Evolutionary conservation across 2,797 vertebrate genomes (phyloP).

Genomic region (Ceryle rudis): DNA sequence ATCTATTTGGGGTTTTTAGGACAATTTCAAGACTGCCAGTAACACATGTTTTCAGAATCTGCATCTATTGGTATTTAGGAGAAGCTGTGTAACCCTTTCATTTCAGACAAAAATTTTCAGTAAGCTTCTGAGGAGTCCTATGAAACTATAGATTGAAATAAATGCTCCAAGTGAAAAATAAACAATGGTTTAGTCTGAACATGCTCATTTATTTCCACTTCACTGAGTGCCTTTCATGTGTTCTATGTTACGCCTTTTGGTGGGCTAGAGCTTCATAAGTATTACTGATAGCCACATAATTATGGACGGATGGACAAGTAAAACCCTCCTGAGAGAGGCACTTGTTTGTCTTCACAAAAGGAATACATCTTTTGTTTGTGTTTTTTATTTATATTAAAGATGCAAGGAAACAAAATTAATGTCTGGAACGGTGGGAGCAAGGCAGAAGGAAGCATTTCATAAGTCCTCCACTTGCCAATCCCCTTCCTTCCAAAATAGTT

Average conservation of each 20-base stretch:
- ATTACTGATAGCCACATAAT: neutral
- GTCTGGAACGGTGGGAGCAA: neutral
- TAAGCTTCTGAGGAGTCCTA: neutral
- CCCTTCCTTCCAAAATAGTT: neutral
- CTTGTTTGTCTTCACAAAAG: neutral
- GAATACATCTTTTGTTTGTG: neutral
- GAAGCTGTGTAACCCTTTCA: neutral
- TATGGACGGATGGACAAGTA: neutral
- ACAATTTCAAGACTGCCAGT: neutral
- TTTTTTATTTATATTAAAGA: neutral
- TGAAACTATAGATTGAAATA: neutral
- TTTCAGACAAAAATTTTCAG: neutral
- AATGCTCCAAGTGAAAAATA: neutral
- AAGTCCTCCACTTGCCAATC: neutral
- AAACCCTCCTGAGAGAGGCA: neutral
- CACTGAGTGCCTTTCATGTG: neutral
- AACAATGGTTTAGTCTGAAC: neutral
- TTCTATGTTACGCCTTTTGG: neutral
- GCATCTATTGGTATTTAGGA: neutral
- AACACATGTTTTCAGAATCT: neutral
- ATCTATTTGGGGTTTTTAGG: neutral
- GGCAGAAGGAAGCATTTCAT: neutral
- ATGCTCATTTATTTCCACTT: neutral
- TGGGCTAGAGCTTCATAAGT: neutral
- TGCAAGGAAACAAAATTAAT: neutral